phyloP scores from a whole-genome alignment of 2,797 vertebrate species.

The Girardinus metallicus region DNA sequence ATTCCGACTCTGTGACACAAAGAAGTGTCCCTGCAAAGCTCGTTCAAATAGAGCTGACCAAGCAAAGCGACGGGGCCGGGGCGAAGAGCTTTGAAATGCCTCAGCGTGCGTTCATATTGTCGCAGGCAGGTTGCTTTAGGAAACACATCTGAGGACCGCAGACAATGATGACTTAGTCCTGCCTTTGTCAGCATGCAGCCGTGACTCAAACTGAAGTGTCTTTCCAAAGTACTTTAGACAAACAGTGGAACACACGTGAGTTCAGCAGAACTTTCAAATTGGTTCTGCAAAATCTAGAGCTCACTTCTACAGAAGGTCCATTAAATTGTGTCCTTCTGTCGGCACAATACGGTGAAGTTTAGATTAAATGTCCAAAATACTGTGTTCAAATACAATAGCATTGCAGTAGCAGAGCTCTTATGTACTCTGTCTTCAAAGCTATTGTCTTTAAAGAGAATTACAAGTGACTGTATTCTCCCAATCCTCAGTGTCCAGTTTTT shows the following conservation, averaged over 20 bases:
- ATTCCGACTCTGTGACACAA: background rate
- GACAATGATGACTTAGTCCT: background rate
- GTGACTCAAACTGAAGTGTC: background rate
- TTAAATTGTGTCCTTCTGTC: background rate
- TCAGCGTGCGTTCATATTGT: background rate
- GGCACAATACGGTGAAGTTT: background rate
- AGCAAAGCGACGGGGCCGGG: background rate
- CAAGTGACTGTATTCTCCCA: background rate
- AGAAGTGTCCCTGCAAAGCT: background rate
- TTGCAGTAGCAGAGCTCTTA: background rate
- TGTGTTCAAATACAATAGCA: background rate
- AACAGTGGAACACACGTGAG: background rate
- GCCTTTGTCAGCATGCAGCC: background rate
- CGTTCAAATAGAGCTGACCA: constrained; percentile 1
- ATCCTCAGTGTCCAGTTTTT: background rate
- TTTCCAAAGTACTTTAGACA: background rate
- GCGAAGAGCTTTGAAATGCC: background rate
- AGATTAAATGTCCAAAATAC: background rate
- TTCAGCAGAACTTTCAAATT: background rate
- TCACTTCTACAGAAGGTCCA: background rate
- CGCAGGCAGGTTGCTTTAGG: background rate
- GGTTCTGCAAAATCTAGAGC: background rate
- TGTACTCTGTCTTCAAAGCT: background rate
- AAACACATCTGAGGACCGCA: background rate
- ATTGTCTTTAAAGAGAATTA: background rate